Percentiles rank a stretch among this genome's conserved stretches.
Conservation (phyloP, 2,888 invertebrate species). For the Poecilobothrus nobilitatus region DNA sequence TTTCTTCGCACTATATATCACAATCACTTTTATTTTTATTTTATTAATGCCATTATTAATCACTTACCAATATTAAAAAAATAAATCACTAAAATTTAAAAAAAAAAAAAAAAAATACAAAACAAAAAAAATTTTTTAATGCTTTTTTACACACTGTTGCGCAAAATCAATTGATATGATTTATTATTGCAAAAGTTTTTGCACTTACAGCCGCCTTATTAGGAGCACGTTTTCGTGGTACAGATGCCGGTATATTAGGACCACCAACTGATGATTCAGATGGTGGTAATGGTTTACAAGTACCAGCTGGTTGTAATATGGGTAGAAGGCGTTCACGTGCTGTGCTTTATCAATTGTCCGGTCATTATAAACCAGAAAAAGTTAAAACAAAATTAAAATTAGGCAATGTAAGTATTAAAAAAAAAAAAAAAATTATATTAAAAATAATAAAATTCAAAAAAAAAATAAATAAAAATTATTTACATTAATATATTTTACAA, state of each 20-base stretch:
- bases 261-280: conserved; percentile 49
- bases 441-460: too few species aligned
- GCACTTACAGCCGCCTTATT: conserved; percentile 64
- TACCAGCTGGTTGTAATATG: conserved; percentile 78
- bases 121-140: background rate
- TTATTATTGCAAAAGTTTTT: conserved; percentile 36
- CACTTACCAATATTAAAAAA: too few species aligned
- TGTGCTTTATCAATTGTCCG: conserved; percentile 91
- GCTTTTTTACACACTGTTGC: conserved; percentile 4
- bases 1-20: too few species aligned
- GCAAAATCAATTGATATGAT: conserved; percentile 7
- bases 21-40: too few species aligned
- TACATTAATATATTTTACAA: background rate
- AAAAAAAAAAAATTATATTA: conserved; percentile 11
- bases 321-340: conserved; percentile 87
- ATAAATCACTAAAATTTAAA: too few species aligned
- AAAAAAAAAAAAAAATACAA: background rate
- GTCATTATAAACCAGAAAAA: conserved; percentile 91
- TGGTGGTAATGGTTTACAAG: conserved; percentile 69
- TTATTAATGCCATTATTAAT: too few species aligned
- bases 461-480: background rate
- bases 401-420: conserved; percentile 72
- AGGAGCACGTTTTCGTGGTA: conserved; percentile 69
- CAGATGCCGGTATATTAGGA: conserved; percentile 65
- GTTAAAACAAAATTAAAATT: conserved; percentile 88